A percentile compares a stretch with the other conserved stretches of the same genome.
Evolutionary conservation across 1,140 invertebrate species (phyloP).

Genomic region (Drosophila sucinea): DNA sequence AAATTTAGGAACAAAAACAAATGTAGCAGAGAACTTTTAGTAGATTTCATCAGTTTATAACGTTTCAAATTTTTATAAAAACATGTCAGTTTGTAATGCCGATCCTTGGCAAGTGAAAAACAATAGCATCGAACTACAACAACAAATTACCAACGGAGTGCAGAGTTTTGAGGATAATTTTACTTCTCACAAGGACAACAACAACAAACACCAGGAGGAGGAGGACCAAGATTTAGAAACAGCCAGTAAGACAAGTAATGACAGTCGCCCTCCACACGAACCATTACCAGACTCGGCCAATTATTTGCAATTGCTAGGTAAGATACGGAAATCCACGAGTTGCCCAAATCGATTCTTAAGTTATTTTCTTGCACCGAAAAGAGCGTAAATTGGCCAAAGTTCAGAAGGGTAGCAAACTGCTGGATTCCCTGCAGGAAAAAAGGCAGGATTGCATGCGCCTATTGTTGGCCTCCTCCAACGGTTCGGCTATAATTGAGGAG

Average conservation of each 20-base stretch:
- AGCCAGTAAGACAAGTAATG: conserved; percentile 20
- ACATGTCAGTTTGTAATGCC: conserved; percentile 68
- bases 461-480: conserved; percentile 70
- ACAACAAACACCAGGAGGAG: conserved; percentile 20
- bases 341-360: fast-evolving
- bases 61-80: conserved; percentile 37
- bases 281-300: conserved; percentile 82
- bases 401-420: conserved; percentile 82
- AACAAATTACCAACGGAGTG: conserved; percentile 28
- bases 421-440: conserved; percentile 84
- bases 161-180: conserved; percentile 84
- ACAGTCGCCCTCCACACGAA: conserved; percentile 43
- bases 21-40: conserved; percentile 22
- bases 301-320: conserved; percentile 70
- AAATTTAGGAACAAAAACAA: conserved; percentile 3
- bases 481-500: conserved; percentile 52
- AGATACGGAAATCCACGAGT: neutral
- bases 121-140: conserved; percentile 32
- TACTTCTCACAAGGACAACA: conserved; percentile 42
- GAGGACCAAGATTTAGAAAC: conserved; percentile 10
- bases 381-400: conserved; percentile 84
- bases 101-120: conserved; percentile 69
- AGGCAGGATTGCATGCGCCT: conserved; percentile 83
- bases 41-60: conserved; percentile 15
- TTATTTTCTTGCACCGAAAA: conserved; percentile 48